Evolutionary conservation across 2,888 invertebrate genomes (phyloP), one percentile per base, ranked within the genome.

Genomic region (Opisthograptis luteolata): DNA sequence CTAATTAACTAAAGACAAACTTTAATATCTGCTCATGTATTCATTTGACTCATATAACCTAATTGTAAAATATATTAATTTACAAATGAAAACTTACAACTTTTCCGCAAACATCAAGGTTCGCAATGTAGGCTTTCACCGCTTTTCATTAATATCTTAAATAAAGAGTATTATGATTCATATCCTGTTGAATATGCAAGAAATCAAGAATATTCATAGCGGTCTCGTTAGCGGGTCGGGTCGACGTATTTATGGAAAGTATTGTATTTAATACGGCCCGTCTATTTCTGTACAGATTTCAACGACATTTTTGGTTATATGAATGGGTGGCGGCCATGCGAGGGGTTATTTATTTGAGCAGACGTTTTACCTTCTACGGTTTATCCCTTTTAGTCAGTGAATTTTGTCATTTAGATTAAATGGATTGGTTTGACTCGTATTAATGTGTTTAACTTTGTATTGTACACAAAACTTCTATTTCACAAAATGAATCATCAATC

Each of bases 141-240:
- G 72, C 71, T 76, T 72, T 73, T 45, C 30, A 40, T 51, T 71
- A 76, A 77, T 67, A 73, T 76, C 75, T 79, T 73, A 80, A 82
- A 76, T 78, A 77, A 79, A 77, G 82, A 78, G 74, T 80, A 74
- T 84, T 81, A 83, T 82, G 82, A 85, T 84, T 85, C 80, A 84
- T 83, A 74, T 77, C 74, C 81, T 78, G 76, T 70, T 87, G 85
- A 87, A 87, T 87, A 85, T 85, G 75, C 85, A 83, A 73, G 70
- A 62, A 73, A 68, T 73, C 47, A 66, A 64, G 79, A 84, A 84
- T 85, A 85, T 85, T 84, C 84, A 85, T 84, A 73, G 76, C 73
- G 57, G 68, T 72, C 83, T 87, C 86, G 86, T 86, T 87, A 87
- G 80, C 75, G 69, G n/a, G 65, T 65, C 68, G 73, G 76, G 74